A percentile compares a stretch with the other conserved stretches of the same genome.
These are phyloP conservation scores for Zingel zingel DNA, from an alignment of 2,113 vertebrate species.

Conservation along the genomic window DNA sequence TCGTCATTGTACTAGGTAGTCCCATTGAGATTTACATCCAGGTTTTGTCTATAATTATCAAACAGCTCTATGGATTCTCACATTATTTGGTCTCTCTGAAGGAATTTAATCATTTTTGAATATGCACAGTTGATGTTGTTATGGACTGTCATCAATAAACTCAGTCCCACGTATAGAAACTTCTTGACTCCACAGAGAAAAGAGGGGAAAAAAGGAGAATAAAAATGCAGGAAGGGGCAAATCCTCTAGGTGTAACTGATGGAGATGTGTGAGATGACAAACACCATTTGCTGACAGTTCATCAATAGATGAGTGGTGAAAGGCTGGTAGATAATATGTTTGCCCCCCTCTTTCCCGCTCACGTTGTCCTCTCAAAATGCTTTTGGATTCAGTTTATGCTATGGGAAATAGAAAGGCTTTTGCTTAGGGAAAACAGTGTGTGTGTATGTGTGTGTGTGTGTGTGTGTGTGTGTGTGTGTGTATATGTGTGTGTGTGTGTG, in stretches of 20 bases:
- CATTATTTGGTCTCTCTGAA: not conserved
- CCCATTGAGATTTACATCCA: not conserved
- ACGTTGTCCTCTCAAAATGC: not conserved
- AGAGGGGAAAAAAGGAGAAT: constrained; percentile 10
- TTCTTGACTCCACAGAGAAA: not conserved
- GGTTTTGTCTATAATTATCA: not conserved
- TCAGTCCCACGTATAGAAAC: not conserved
- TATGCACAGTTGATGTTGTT: not conserved
- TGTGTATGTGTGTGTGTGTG: constrained; percentile 22
- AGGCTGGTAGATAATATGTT: not conserved
- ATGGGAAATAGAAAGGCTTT: constrained; percentile 17
- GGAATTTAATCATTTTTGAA: not conserved
- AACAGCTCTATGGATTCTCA: not conserved
- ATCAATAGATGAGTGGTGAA: constrained; percentile 46
- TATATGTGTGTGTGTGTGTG: not conserved
- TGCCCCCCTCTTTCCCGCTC: not conserved
- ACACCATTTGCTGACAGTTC: constrained; percentile 58
- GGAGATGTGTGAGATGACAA: constrained; percentile 44
- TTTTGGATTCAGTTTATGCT: constrained; percentile 8
- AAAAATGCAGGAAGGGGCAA: constrained; percentile 12
- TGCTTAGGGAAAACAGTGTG: not conserved
- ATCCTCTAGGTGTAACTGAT: constrained; percentile 44
- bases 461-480: constrained; percentile 17
- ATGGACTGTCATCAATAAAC: constrained; percentile 1
- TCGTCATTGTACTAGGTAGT: not conserved